phyloP scores from a whole-genome alignment of 2,888 invertebrate genomes.

The Lampropteryx suffumata region DNA sequence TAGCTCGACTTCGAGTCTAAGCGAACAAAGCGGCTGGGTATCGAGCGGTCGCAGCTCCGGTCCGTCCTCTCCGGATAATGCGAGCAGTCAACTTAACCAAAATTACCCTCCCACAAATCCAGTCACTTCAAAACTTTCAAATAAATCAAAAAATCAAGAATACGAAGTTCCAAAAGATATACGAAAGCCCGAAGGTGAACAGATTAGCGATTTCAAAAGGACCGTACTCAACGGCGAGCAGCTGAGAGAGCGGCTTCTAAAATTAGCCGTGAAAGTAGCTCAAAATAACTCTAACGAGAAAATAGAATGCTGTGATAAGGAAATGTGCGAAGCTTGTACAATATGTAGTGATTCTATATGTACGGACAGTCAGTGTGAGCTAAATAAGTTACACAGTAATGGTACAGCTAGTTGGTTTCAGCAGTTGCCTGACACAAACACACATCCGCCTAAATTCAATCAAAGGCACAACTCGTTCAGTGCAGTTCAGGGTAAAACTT shows the following conservation, averaged over 20 bases:
- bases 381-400: constrained; percentile 72
- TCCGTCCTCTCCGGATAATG: constrained; percentile 84
- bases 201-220: constrained; percentile 72
- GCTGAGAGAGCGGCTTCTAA: constrained; percentile 84
- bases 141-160: constrained; percentile 41
- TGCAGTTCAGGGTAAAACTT: constrained; percentile 71
- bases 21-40: constrained; percentile 95
- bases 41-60: constrained; percentile 88
- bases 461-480: constrained; percentile 78
- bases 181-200: constrained; percentile 57
- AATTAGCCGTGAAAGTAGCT: constrained; percentile 81
- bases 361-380: constrained; percentile 78
- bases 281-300: constrained; percentile 72
- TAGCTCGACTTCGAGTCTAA: constrained; percentile 86
- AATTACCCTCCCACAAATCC: constrained; percentile 64
- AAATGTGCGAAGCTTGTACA: constrained; percentile 77
- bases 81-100: constrained; percentile 78
- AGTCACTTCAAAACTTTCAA: constrained; percentile 48
- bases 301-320: constrained; percentile 80
- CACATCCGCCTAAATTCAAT: constrained; percentile 51
- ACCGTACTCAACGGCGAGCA: constrained; percentile 85
- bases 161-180: constrained; percentile 50
- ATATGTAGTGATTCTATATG: constrained; percentile 79
- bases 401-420: constrained; percentile 71
- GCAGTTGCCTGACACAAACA: constrained; percentile 59